Evolutionary conservation across 2,888 invertebrate species (phyloP).

Genomic region (Stenchaetothrips biformis): DNA sequence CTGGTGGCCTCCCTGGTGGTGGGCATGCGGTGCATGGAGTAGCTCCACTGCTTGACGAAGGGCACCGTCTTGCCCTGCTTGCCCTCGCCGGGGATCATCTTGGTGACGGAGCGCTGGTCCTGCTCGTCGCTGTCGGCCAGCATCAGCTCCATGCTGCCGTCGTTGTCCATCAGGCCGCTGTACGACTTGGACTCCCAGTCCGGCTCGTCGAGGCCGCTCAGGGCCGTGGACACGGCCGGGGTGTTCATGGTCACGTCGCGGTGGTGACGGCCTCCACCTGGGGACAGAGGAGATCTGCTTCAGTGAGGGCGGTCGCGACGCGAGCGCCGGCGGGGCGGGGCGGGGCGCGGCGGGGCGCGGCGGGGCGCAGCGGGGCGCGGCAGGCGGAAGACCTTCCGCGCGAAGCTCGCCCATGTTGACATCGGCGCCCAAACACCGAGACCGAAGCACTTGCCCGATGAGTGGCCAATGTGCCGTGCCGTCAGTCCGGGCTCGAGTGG

Average conservation of each 20-base stretch:
- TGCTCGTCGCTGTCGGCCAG: neutral
- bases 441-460: too few relatives aligned
- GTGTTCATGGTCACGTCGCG: neutral
- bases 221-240: neutral
- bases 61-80: slow-evolving; percentile 1
- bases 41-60: slow-evolving; percentile 24
- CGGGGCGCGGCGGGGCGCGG: too few relatives aligned
- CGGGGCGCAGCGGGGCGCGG: too few relatives aligned
- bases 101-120: slow-evolving; percentile 22
- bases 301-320: too few relatives aligned
- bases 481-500: too few relatives aligned
- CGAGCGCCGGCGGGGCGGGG: too few relatives aligned
- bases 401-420: too few relatives aligned
- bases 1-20: neutral
- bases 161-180: neutral
- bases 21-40: slow-evolving; percentile 7
- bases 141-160: slow-evolving; percentile 22
- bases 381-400: too few relatives aligned
- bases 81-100: slow-evolving; percentile 2
- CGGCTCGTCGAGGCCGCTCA: neutral
- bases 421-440: too few relatives aligned
- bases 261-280: neutral
- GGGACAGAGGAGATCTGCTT: neutral
- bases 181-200: neutral
- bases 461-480: too few relatives aligned